These are phyloP conservation scores for Turnix velox DNA, from an alignment of 2,113 vertebrate species.

Conservation along the genomic window DNA sequence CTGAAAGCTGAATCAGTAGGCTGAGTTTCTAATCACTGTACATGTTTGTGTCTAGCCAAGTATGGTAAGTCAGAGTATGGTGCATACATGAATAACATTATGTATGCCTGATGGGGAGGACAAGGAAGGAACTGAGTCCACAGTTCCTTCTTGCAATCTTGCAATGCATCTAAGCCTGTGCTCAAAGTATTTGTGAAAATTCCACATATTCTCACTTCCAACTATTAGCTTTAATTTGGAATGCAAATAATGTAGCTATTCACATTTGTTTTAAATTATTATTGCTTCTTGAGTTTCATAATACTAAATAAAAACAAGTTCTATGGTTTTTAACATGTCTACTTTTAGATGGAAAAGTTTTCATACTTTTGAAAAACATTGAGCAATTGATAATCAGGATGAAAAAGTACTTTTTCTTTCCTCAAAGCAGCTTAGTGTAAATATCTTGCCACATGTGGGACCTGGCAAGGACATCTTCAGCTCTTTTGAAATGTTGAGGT, in stretches of 20 bases:
- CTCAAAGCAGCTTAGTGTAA: background rate
- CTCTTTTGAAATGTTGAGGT: background rate
- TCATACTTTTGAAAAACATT: background rate
- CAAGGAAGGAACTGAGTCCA: background rate
- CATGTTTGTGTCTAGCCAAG: background rate
- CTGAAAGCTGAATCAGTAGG: background rate
- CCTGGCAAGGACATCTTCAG: background rate
- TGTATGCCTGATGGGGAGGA: background rate
- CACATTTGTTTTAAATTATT: background rate
- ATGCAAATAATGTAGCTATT: background rate
- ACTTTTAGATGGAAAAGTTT: background rate
- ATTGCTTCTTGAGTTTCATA: background rate
- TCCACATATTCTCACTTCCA: background rate
- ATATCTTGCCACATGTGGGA: background rate
- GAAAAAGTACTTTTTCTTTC: background rate
- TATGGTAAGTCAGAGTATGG: background rate
- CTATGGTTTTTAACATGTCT: background rate
- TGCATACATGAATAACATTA: background rate
- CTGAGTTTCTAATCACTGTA: accelerated
- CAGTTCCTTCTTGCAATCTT: no score
- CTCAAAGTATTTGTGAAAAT: background rate
- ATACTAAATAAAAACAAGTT: background rate
- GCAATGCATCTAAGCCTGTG: background rate
- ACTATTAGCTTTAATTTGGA: background rate
- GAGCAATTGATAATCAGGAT: background rate